phyloP scores from a whole-genome alignment of 2,888 invertebrate genomes.

The Drosophila cracens region DNA sequence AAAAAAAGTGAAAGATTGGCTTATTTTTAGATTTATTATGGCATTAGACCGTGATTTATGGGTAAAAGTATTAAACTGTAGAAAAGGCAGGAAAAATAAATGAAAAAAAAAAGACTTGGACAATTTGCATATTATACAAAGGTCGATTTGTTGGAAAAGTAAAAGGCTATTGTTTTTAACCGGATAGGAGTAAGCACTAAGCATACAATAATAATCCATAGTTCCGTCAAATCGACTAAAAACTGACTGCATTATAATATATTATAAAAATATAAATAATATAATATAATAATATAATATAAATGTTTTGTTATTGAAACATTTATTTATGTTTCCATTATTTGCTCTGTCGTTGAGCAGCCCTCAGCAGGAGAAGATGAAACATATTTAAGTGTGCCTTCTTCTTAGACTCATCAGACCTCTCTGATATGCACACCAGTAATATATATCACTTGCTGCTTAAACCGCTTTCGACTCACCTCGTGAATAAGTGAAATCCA shows the following conservation, averaged over 20 bases:
- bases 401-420: too few species aligned
- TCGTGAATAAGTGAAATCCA: conserved; percentile 67
- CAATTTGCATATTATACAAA: neutral
- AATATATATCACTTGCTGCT: neutral
- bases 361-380: too few species aligned
- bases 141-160: neutral
- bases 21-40: conserved; percentile 10
- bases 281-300: too few species aligned
- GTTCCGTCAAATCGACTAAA: neutral
- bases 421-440: too few species aligned
- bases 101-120: neutral
- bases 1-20: conserved; percentile 43
- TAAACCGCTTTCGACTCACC: conserved; percentile 52
- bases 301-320: neutral
- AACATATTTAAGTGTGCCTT: too few species aligned
- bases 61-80: conserved; percentile 37
- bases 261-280: too few species aligned
- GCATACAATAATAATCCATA: neutral
- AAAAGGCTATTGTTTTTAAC: conserved; percentile 2
- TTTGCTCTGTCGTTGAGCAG: neutral
- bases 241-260: neutral
- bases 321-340: neutral
- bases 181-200: neutral
- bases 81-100: neutral
- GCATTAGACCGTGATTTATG: conserved; percentile 30